phyloP scores from a whole-genome alignment of 1,140 invertebrate species.

The Lasioglossum albipes region DNA sequence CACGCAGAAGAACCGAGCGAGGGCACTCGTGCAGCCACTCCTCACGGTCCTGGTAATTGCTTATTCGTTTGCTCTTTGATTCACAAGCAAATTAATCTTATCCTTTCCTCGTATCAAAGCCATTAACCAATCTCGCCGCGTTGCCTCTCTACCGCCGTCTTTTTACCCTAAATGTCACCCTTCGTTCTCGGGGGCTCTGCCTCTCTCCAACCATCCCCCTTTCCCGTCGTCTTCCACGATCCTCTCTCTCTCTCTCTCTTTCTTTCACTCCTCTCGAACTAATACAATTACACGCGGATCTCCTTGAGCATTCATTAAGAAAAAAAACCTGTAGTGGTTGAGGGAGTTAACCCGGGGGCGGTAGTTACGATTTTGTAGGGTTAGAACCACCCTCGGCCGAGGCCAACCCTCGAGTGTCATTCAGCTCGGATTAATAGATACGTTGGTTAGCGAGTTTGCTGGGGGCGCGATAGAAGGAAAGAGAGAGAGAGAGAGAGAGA shows the following conservation, averaged over 20 bases:
- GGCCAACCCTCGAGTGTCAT: slow-evolving; percentile 77
- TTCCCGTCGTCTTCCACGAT: background rate
- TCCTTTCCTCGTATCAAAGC: slow-evolving; percentile 76
- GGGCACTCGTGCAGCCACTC: slow-evolving; percentile 47
- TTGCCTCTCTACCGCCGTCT: slow-evolving; percentile 31
- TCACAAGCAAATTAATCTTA: slow-evolving; percentile 77
- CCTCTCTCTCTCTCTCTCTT: background rate
- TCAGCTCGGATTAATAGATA: slow-evolving; percentile 79
- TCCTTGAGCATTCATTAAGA: slow-evolving; percentile 74
- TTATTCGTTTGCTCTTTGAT: slow-evolving; percentile 74
- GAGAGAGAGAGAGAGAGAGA: slow-evolving; percentile 35
- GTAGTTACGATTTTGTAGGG: slow-evolving; percentile 74
- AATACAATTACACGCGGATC: slow-evolving; percentile 73
- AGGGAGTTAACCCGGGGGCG: slow-evolving; percentile 52
- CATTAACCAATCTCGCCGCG: slow-evolving; percentile 74
- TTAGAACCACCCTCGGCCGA: slow-evolving; percentile 61
- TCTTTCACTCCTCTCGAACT: slow-evolving; percentile 65
- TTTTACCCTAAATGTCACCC: slow-evolving; percentile 74
- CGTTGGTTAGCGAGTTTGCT: slow-evolving; percentile 69
- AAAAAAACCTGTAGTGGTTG: slow-evolving; percentile 62
- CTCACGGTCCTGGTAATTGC: slow-evolving; percentile 68
- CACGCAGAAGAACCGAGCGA: slow-evolving; percentile 44
- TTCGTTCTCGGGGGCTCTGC: slow-evolving; percentile 18
- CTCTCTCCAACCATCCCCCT: background rate
- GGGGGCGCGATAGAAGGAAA: slow-evolving; percentile 21